Base-by-base conservation (phyloP, 2,797 vertebrate genomes). In the Allobates femoralis region DNA sequence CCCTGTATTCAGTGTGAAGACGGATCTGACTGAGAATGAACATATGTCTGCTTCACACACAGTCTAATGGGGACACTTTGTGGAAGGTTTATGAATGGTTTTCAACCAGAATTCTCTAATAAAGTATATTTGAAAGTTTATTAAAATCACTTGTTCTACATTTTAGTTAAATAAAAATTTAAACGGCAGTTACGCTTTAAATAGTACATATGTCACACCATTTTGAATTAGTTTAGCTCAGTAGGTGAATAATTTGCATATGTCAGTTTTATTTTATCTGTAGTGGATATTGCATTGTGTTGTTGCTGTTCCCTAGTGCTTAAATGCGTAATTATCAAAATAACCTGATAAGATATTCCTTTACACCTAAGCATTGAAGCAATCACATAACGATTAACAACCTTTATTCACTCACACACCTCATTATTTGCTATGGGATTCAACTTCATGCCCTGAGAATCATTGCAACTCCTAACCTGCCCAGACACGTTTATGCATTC, bases 361-460 rank as follows among this genome's bases (percentile, higher is more conserved):
- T 41, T 41, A 41, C 34, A 14, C 34, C 4, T 5, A 46, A 2
- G 34, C 34, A 71, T 46, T 34, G 4, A n/a, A 71, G 41, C 67
- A 71, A n/a, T 41, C 67, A 71, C 37, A n/a, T n/a, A 37, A 41
- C 23, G 12, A 71, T 71, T n/a, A 71, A 23, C 34, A 46, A n/a
- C 11, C 67, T 23, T 41, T 71, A 46, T n/a, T 71, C 67, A 3
- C 10, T 23, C 21, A 71, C 34, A 71, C 67, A 71, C 23, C 37
- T 71, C 37, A 71, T 62, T 62, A 62, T 46, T 71, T 71, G 67
- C 66, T 46, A 23, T 41, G 67, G 67, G 67, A 71, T 71, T 71
- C 67, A 12, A 12, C 32, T 69, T 11, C 66, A 41, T 71, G 67
- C 19, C 34, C 34, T 18, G 21, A n/a, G 67, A 41, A 41, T n/a